Evolutionary conservation across 2,888 invertebrate genomes (phyloP).

Genomic region (Nemotelus pantherinus): DNA sequence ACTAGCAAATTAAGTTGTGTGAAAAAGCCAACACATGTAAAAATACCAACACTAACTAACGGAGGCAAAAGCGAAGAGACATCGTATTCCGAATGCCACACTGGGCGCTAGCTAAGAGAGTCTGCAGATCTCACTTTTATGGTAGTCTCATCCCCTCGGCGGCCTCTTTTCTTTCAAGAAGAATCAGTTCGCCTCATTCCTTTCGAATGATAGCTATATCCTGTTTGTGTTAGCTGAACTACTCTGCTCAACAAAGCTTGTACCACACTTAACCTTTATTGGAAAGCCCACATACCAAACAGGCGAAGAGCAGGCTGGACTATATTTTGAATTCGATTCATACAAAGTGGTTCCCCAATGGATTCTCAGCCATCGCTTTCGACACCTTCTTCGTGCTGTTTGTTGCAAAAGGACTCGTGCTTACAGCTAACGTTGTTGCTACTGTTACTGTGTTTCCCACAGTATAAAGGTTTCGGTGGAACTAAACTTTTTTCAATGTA

Average conservation of each 20-base stretch:
- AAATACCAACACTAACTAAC: background rate
- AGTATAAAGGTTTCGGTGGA: background rate
- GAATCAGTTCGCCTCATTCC: background rate
- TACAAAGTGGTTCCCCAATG: conserved; percentile 2
- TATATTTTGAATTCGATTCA: conserved; percentile 20
- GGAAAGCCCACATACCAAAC: background rate
- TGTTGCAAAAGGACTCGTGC: too few relatives aligned
- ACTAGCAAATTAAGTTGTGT: background rate
- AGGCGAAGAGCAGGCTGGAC: conserved; percentile 2
- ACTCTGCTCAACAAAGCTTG: conserved; percentile 4
- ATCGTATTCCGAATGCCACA: background rate
- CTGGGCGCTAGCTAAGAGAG: conserved; percentile 10
- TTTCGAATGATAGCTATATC: background rate
- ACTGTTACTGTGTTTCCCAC: conserved; percentile 3
- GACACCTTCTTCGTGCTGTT: too few relatives aligned
- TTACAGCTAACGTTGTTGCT: background rate
- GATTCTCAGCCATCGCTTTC: background rate
- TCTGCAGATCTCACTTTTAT: conserved; percentile 12
- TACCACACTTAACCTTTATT: conserved; percentile 6
- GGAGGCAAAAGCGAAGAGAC: background rate
- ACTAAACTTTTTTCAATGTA: conserved; percentile 14
- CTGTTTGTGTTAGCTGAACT: background rate
- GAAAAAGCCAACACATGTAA: background rate
- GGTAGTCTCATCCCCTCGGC: background rate
- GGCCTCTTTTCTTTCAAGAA: conserved; percentile 9